Base-by-base conservation (phyloP, 2,888 invertebrate genomes). In the Ectemnius cavifrons region DNA sequence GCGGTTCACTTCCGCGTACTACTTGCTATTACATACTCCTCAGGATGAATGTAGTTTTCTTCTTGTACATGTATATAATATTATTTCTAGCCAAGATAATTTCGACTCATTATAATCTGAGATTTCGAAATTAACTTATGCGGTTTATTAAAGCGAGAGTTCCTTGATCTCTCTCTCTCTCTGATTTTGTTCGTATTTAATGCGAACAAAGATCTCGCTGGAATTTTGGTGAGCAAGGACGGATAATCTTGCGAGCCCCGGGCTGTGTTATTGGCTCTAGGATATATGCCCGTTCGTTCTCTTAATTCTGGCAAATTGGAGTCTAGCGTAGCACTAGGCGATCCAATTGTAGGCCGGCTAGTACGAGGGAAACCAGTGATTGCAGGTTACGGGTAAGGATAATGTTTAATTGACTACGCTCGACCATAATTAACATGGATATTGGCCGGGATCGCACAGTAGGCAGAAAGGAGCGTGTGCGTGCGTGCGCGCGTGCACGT, bases 381-480 rank as follows among this genome's bases (percentile, higher is more conserved):
- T 72, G 67, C 71, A 13, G 65, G 20, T 58, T 58, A 59, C 64
- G 58, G 23, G 63, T 46, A 66, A 65, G 72, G 69, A 77, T 86
- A 82, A 79, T 76, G 73, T 73, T 85, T 83, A 84, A 83, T 85
- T 80, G 82, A 85, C 73, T 72, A 77, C 75, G 76, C 71, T 72
- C 68, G 58, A 73, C 66, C 65, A 71, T 81, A 77, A 84, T 85
- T 81, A 82, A 76, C 79, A 77, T 75, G 82, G 78, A 85, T 83
- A 83, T 84, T 77, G 81, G 75, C 67, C 79, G 66, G 79, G 74
- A 85, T 84, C 73, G 79, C 71, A 62, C 73, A 65, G 46, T 71
- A 64, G 66, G 52, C 62, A 28, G 27, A 52, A 5, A 52, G 57
- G 16, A 47, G 68, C 66, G 46, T 74, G 73, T 63, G 66, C 71